Conservation (phyloP, 2,888 invertebrate genomes). For the Heliconius aoede region DNA sequence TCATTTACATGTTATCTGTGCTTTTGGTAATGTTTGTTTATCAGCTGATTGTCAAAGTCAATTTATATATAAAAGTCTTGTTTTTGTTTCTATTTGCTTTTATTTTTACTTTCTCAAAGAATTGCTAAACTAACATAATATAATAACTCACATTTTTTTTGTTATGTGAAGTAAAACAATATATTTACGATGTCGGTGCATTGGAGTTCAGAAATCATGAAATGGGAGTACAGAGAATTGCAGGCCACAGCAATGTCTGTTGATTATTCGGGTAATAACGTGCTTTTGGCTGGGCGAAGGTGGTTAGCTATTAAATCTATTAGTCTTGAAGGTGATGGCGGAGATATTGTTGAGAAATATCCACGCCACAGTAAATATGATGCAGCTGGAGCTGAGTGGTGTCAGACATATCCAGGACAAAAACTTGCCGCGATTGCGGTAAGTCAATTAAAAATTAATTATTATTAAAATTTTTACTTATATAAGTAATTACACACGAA, state of each 20-base stretch:
- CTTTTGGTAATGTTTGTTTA: slow-evolving; percentile 4
- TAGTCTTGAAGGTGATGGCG: slow-evolving; percentile 87
- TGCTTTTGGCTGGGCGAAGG: slow-evolving; percentile 91
- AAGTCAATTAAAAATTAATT: slow-evolving; percentile 48
- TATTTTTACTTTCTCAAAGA: slow-evolving; percentile 9
- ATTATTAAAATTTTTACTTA: slow-evolving; percentile 27
- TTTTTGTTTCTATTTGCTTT: slow-evolving; percentile 24
- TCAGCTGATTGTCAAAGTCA: slow-evolving; percentile 42
- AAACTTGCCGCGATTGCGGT: slow-evolving; percentile 95
- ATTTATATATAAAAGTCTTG: slow-evolving; percentile 1
- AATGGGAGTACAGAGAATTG: slow-evolving; percentile 92
- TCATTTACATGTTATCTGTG: neutral
- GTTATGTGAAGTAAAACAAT: slow-evolving; percentile 21
- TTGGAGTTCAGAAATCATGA: slow-evolving; percentile 81
- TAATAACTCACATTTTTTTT: neutral
- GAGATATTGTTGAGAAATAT: slow-evolving; percentile 89
- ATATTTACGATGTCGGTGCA: slow-evolving; percentile 69
- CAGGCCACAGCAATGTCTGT: slow-evolving; percentile 97
- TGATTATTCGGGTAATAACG: slow-evolving; percentile 92
- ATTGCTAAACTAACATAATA: neutral
- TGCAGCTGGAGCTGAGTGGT: slow-evolving; percentile 96
- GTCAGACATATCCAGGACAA: slow-evolving; percentile 89
- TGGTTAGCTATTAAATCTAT: slow-evolving; percentile 90
- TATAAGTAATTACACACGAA: neutral
- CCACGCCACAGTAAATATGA: slow-evolving; percentile 96